These are phyloP conservation scores for Hypena proboscidalis DNA, from an alignment of 2,888 invertebrate species.

Conservation along the genomic window DNA sequence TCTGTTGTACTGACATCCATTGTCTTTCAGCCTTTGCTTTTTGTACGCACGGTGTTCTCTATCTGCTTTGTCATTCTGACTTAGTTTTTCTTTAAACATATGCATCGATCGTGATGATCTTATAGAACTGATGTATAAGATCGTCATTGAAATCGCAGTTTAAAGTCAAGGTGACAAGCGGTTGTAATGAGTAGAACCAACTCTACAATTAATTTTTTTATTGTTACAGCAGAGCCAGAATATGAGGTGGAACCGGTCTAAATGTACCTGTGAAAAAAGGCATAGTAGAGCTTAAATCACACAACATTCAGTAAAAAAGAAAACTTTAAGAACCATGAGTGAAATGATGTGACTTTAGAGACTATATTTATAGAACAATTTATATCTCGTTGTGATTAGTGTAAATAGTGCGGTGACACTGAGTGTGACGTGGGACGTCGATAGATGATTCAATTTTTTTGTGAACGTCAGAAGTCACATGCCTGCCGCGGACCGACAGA, in stretches of 20 bases:
- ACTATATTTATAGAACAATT: conserved; percentile 18
- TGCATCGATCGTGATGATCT: neutral
- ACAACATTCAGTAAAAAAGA: neutral
- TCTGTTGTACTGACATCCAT: conserved; percentile 69
- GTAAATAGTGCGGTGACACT: conserved; percentile 25
- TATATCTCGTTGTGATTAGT: conserved; percentile 9
- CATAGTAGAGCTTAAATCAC: conserved; percentile 35
- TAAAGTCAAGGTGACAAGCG: too few species aligned
- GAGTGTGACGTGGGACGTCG: conserved; percentile 20
- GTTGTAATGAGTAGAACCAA: too few species aligned
- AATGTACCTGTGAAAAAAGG: conserved; percentile 68
- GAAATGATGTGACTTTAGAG: conserved; percentile 42
- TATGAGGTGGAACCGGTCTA: conserved; percentile 81
- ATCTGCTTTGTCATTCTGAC: conserved; percentile 26
- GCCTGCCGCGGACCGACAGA: conserved; percentile 6
- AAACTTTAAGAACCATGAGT: conserved; percentile 13
- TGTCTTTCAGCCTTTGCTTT: conserved; percentile 66
- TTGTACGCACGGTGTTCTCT: conserved; percentile 37
- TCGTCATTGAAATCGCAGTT: too few species aligned
- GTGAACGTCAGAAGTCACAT: conserved; percentile 22
- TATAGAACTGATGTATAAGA: neutral
- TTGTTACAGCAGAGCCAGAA: conserved; percentile 78
- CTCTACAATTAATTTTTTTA: conserved; percentile 49
- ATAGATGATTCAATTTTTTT: conserved; percentile 32
- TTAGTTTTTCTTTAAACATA: neutral